A percentile compares a stretch with the other conserved stretches of the same genome.
Conservation (phyloP, 2,797 vertebrate species). For the Chloroceryle amazona region DNA sequence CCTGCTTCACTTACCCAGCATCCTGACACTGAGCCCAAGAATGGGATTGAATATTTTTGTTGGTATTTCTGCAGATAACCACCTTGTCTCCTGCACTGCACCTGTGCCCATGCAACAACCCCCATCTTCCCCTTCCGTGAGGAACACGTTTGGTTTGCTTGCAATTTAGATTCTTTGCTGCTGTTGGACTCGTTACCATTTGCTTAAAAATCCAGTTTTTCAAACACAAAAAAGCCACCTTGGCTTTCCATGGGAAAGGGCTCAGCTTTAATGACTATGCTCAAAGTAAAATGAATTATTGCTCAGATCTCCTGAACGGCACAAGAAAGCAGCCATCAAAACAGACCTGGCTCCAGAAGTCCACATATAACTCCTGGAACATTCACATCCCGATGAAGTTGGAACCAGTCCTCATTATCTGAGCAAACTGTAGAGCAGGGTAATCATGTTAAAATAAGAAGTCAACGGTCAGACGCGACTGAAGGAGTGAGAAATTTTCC, state of each 20-base stretch:
- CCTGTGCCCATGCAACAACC: background rate
- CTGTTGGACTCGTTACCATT: background rate
- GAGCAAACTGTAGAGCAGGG: background rate
- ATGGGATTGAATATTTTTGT: background rate
- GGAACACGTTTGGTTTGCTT: background rate
- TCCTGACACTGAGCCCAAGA: background rate
- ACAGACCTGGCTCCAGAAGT: background rate
- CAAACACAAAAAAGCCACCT: background rate
- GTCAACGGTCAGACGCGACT: background rate
- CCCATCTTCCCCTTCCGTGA: background rate
- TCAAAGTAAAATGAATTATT: background rate
- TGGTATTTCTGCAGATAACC: background rate
- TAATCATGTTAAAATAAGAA: background rate
- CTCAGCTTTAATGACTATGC: background rate
- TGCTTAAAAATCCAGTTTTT: background rate
- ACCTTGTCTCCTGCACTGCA: background rate
- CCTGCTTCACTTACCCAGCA: background rate
- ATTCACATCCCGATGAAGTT: background rate
- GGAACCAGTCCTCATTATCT: background rate
- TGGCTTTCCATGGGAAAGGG: background rate
- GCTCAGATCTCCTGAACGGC: background rate
- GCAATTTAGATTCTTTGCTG: background rate
- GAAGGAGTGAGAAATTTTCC: background rate
- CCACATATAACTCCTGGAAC: background rate
- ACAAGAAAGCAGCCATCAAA: background rate